Conservation (phyloP, 1,140 invertebrate species). For the Zaprionus kolodkinae region DNA sequence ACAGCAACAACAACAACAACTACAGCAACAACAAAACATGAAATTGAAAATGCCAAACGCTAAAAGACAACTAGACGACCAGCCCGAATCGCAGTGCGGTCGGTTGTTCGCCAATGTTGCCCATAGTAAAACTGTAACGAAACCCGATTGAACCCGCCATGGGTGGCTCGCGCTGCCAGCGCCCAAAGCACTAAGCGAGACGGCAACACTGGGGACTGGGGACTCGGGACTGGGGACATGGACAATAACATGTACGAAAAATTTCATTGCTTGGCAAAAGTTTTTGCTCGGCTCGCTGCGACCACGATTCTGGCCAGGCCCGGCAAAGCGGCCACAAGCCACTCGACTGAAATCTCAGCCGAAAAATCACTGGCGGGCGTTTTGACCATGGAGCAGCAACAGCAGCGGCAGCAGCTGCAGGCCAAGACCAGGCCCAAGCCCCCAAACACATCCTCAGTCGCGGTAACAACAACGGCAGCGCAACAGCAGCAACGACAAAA, state of each 20-base stretch:
- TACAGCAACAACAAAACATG: slow-evolving; percentile 58
- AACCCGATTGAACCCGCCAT: slow-evolving; percentile 82
- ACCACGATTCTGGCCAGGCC: slow-evolving; percentile 47
- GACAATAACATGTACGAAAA: slow-evolving; percentile 80
- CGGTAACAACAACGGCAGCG: slow-evolving; percentile 35
- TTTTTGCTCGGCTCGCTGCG: slow-evolving; percentile 61
- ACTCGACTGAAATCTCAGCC: slow-evolving; percentile 68
- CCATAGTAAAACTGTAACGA: slow-evolving; percentile 80
- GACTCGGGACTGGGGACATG: slow-evolving; percentile 54
- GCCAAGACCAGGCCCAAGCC: slow-evolving; percentile 60
- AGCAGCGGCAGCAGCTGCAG: slow-evolving; percentile 53
- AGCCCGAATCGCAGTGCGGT: background rate
- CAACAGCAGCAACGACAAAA: slow-evolving; percentile 70
- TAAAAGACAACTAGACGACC: slow-evolving; percentile 73
- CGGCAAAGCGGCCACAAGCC: slow-evolving; percentile 21
- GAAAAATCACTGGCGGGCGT: slow-evolving; percentile 74
- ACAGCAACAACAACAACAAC: slow-evolving; percentile 51
- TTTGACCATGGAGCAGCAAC: slow-evolving; percentile 38
- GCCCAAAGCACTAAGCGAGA: slow-evolving; percentile 41
- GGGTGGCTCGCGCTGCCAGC: slow-evolving; percentile 66
- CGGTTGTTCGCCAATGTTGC: slow-evolving; percentile 58
- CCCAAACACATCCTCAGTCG: slow-evolving; percentile 66
- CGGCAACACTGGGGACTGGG: slow-evolving; percentile 43
- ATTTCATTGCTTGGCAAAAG: slow-evolving; percentile 72
- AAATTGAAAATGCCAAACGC: slow-evolving; percentile 82